These are phyloP conservation scores for Ochotona princeps DNA, from an alignment of 2,113 vertebrate species.

Conservation along the genomic window DNA sequence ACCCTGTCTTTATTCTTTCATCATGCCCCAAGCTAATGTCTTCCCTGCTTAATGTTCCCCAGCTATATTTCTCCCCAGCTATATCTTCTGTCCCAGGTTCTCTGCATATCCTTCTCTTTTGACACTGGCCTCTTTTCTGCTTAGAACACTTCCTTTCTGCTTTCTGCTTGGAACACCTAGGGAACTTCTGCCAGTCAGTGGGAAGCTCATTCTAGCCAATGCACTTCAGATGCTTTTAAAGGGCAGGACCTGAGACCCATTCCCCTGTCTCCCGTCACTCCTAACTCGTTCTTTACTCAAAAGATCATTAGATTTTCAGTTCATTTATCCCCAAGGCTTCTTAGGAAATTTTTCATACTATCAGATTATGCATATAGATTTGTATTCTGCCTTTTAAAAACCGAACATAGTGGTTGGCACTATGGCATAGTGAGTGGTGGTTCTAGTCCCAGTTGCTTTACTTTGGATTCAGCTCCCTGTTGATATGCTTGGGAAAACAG, in stretches of 20 bases:
- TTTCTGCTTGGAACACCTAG: not conserved
- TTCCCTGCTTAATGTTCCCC: not conserved
- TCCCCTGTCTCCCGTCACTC: not conserved
- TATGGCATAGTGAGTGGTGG: too few species aligned
- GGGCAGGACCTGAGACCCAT: not conserved
- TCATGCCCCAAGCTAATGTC: not conserved
- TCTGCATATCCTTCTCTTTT: not conserved
- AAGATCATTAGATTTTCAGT: not conserved
- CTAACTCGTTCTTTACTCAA: not conserved
- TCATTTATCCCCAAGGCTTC: not conserved
- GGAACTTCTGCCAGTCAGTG: too few species aligned
- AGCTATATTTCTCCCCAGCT: not conserved
- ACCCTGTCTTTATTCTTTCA: not conserved
- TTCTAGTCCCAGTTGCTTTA: too few species aligned
- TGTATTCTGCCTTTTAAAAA: not conserved
- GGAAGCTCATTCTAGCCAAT: not conserved
- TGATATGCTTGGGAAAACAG: too few species aligned
- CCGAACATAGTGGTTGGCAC: too few species aligned
- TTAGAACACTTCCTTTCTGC: not conserved
- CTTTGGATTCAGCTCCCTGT: too few species aligned
- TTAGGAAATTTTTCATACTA: not conserved
- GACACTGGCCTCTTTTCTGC: not conserved
- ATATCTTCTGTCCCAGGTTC: not conserved
- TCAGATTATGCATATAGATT: not conserved
- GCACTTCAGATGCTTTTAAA: not conserved